phyloP scores from a whole-genome alignment of 2,888 invertebrate species.

The Calameuta filiformis region DNA sequence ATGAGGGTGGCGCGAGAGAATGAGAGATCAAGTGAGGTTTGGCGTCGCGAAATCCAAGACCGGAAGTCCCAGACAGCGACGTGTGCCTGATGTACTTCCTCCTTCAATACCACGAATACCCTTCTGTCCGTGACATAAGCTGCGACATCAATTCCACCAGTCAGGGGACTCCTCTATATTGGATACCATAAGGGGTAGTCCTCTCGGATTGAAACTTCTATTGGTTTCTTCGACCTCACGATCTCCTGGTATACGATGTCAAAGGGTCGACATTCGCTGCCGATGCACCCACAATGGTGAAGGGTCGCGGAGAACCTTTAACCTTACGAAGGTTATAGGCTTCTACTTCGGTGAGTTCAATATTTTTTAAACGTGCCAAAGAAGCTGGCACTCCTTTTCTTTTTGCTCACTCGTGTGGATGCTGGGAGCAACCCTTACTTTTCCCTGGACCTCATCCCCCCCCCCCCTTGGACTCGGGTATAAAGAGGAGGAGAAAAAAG shows the following conservation, averaged over 20 bases:
- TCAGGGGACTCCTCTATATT: neutral
- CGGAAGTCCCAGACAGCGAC: neutral
- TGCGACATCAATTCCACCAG: neutral
- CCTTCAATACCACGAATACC: neutral
- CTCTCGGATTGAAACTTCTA: neutral
- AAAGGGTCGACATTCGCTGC: neutral
- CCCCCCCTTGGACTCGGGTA: neutral
- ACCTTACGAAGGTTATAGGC: slow-evolving; percentile 31
- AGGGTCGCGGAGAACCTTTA: neutral
- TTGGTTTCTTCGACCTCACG: neutral
- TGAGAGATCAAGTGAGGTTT: slow-evolving; percentile 4
- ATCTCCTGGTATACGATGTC: neutral
- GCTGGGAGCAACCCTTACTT: slow-evolving; percentile 13
- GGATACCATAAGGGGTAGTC: neutral
- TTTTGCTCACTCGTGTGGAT: slow-evolving; percentile 19
- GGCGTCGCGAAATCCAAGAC: neutral
- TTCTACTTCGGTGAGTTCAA: slow-evolving; percentile 52
- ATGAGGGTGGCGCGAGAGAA: slow-evolving; percentile 13
- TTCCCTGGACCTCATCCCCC: neutral
- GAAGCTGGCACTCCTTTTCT: slow-evolving; percentile 24
- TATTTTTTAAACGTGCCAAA: slow-evolving; percentile 43
- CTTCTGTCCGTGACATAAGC: neutral
- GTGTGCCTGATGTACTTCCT: neutral
- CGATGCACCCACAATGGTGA: neutral
- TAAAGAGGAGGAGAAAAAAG: slow-evolving; percentile 23